These are phyloP conservation scores for Hippoglossus stenolepis DNA, from an alignment of 2,113 vertebrate genomes.

Conservation along the genomic window DNA sequence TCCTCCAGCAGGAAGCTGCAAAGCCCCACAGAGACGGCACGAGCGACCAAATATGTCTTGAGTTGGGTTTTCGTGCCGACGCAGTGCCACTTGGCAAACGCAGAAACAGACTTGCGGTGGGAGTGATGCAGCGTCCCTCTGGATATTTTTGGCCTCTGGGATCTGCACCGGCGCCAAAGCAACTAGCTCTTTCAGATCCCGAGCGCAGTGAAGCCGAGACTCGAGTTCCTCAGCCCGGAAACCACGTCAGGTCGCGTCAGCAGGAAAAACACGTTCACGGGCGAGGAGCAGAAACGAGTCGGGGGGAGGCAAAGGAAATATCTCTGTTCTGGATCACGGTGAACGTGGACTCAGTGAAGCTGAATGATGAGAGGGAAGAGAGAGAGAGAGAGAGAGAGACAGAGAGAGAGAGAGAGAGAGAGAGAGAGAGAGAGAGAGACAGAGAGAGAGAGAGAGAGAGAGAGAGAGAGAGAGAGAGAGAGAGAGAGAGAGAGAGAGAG, in stretches of 20 bases:
- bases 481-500: too few relatives aligned
- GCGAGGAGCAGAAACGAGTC: too few relatives aligned
- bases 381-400: too few relatives aligned
- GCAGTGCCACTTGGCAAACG: constrained; percentile 19
- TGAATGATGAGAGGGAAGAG: too few relatives aligned
- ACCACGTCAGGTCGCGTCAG: neutral
- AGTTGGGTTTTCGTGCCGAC: constrained; percentile 20
- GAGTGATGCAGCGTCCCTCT: constrained; percentile 16
- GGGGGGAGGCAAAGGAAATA: too few relatives aligned
- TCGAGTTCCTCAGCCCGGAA: neutral
- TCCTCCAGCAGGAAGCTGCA: constrained; percentile 11
- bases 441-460: too few relatives aligned
- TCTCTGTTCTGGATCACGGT: too few relatives aligned
- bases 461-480: too few relatives aligned
- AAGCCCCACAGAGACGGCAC: constrained; percentile 1
- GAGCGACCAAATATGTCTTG: neutral
- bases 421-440: too few relatives aligned
- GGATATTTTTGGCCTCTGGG: constrained; percentile 15
- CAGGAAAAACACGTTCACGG: too few relatives aligned
- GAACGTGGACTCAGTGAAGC: too few relatives aligned
- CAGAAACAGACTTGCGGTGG: constrained; percentile 40
- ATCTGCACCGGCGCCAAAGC: constrained; percentile 22
- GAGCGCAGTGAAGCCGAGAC: neutral
- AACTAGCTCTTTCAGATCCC: constrained; percentile 12
- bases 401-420: too few relatives aligned